phyloP scores from a whole-genome alignment of 2,797 vertebrate species.

The Threskiornis aethiopicus region DNA sequence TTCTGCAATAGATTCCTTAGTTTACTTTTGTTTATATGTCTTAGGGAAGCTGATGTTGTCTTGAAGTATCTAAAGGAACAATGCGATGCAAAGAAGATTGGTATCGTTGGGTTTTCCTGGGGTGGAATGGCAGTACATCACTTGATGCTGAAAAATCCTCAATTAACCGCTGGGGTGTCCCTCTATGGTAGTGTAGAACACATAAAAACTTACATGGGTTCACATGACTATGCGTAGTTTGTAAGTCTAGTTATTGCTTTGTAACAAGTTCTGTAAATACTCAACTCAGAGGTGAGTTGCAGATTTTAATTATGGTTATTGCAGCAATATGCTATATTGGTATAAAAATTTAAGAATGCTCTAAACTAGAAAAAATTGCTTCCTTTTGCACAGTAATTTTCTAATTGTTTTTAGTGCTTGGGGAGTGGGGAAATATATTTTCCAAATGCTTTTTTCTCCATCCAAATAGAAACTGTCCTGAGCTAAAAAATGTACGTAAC shows the following conservation, averaged over 20 bases:
- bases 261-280: background rate
- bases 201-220: background rate
- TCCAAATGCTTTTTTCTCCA: background rate
- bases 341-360: background rate
- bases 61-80: conserved; percentile 85
- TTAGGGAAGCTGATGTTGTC: conserved; percentile 84
- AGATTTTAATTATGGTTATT: background rate
- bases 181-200: conserved; percentile 82
- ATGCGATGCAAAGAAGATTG: conserved; percentile 79
- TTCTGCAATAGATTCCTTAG: background rate
- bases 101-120: conserved; percentile 93
- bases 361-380: background rate
- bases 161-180: conserved; percentile 87
- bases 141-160: conserved; percentile 83
- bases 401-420: background rate
- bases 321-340: background rate
- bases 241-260: background rate
- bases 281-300: background rate
- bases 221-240: background rate
- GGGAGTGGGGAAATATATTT: background rate
- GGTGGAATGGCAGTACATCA: conserved; percentile 89
- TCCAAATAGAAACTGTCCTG: background rate
- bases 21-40: conserved; percentile 50
- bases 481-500: background rate
- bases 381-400: background rate